A percentile compares a stretch with the other conserved stretches of the same genome.
phyloP scores from a whole-genome alignment of 2,888 invertebrate genomes.

The Meliscaeva auricollis region DNA sequence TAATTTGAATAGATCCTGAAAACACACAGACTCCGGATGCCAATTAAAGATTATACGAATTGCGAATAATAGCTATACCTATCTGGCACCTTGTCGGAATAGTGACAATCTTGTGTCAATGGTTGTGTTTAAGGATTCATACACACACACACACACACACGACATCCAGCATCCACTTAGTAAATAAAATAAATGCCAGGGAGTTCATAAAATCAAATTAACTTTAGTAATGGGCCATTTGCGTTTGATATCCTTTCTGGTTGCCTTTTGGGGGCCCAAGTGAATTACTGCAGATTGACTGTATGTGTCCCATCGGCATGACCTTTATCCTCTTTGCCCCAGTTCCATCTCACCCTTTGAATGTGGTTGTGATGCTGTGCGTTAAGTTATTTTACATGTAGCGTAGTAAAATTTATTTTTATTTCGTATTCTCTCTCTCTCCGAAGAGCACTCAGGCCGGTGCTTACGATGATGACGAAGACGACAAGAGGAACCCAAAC shows the following conservation, averaged over 20 bases:
- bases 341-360: background rate
- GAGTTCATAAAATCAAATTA: slow-evolving; percentile 73
- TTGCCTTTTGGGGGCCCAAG: slow-evolving; percentile 53
- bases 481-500: background rate
- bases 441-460: slow-evolving; percentile 64
- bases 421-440: slow-evolving; percentile 48
- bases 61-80: slow-evolving; percentile 45
- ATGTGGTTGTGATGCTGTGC: slow-evolving; percentile 27
- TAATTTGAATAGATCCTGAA: too few species aligned
- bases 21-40: background rate
- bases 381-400: slow-evolving; percentile 72
- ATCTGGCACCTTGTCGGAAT: slow-evolving; percentile 13
- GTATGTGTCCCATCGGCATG: slow-evolving; percentile 47
- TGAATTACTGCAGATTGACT: slow-evolving; percentile 72
- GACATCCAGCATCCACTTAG: slow-evolving; percentile 42
- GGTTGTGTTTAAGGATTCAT: background rate
- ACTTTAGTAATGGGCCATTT: slow-evolving; percentile 72
- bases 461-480: slow-evolving; percentile 47
- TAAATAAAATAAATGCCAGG: slow-evolving; percentile 62
- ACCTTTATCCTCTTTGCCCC: slow-evolving; percentile 46
- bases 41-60: slow-evolving; percentile 26
- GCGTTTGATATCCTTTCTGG: slow-evolving; percentile 66
- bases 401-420: slow-evolving; percentile 72
- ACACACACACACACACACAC: background rate
- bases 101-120: slow-evolving; percentile 40